Conservation (phyloP, 2,113 vertebrate species). For the Jacana jacana region DNA sequence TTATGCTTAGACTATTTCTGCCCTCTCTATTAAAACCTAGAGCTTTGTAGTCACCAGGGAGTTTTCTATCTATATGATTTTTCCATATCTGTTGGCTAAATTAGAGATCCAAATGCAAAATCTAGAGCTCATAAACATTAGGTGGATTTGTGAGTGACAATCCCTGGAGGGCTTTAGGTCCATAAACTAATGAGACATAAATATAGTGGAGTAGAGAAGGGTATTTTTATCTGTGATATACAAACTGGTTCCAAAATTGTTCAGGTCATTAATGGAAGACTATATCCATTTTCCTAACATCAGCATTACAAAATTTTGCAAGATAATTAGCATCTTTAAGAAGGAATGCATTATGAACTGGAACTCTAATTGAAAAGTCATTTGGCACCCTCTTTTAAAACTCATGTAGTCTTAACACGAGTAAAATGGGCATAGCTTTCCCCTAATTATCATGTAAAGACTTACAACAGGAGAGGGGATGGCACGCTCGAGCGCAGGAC, state of each 20-base stretch:
- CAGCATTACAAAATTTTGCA: background rate
- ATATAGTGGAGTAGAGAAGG: constrained; percentile 46
- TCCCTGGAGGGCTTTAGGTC: constrained; percentile 68
- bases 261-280: constrained; percentile 53
- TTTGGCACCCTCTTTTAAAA: background rate
- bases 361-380: background rate
- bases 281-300: background rate
- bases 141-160: constrained; percentile 69
- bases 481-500: background rate
- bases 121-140: constrained; percentile 63
- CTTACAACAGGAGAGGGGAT: background rate
- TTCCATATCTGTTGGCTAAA: constrained; percentile 54
- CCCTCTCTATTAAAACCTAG: constrained; percentile 52
- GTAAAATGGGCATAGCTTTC: background rate
- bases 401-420: background rate
- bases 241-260: constrained; percentile 44
- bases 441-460: background rate
- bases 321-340: background rate
- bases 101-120: constrained; percentile 69
- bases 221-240: constrained; percentile 64
- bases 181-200: constrained; percentile 71
- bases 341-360: background rate
- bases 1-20: constrained; percentile 46
- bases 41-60: constrained; percentile 64
- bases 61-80: constrained; percentile 52